Evolutionary conservation across 2,797 vertebrate genomes (phyloP).

Genomic region (Falco concolor): DNA sequence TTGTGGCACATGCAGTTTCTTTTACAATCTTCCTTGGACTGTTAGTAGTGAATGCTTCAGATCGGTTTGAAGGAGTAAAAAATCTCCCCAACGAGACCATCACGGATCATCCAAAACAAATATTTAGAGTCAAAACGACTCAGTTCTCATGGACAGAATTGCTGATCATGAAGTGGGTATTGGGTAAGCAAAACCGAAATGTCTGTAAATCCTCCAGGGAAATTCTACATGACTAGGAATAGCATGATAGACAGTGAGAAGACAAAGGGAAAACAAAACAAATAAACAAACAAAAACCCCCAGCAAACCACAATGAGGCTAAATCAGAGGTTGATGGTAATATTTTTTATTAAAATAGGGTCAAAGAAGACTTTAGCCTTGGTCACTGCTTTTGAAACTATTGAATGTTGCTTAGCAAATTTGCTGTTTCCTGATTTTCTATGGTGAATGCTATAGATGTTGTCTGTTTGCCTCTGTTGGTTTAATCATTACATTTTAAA

Average conservation of each 20-base stretch:
- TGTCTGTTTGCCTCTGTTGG: neutral
- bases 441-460: neutral
- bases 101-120: constrained; percentile 91
- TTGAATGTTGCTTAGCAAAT: neutral
- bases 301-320: neutral
- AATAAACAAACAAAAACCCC: neutral
- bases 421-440: neutral
- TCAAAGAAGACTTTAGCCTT: neutral
- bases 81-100: constrained; percentile 95
- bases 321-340: neutral
- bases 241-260: neutral
- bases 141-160: constrained; percentile 97
- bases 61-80: constrained; percentile 94
- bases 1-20: constrained; percentile 94
- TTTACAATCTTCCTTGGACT: constrained; percentile 94
- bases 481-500: neutral
- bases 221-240: neutral
- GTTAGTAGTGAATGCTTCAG: constrained; percentile 90
- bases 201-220: neutral
- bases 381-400: neutral
- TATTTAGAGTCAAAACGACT: constrained; percentile 95
- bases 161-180: constrained; percentile 97
- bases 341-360: neutral
- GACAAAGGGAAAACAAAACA: neutral
- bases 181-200: constrained; percentile 81